These are phyloP conservation scores for Nemoura dubitans DNA, from an alignment of 2,888 invertebrate genomes.

Conservation along the genomic window DNA sequence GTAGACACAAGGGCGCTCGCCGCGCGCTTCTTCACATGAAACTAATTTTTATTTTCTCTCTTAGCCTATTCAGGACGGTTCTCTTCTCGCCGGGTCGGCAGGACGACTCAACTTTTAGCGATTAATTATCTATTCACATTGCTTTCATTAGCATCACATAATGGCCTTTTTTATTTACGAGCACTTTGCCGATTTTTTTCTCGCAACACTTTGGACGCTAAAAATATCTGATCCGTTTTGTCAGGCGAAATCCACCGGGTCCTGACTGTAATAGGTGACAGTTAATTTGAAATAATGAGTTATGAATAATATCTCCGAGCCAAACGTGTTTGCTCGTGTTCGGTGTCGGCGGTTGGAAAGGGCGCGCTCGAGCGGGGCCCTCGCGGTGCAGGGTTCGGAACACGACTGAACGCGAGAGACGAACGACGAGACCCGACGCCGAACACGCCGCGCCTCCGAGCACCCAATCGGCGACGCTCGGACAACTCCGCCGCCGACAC, in stretches of 20 bases:
- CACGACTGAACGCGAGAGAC: neutral
- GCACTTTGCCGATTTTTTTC: neutral
- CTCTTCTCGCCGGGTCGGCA: neutral
- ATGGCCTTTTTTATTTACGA: slow-evolving; percentile 4
- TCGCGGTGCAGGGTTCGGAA: neutral
- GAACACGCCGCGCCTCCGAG: neutral
- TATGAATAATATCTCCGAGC: neutral
- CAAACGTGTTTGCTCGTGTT: neutral
- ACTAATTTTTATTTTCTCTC: neutral
- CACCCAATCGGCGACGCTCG: neutral
- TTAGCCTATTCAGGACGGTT: neutral
- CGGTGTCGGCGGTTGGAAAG: neutral
- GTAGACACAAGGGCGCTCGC: neutral
- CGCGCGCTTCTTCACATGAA: neutral
- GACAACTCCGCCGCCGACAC: neutral
- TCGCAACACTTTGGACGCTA: neutral
- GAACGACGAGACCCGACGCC: neutral
- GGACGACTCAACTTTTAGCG: slow-evolving; percentile 7
- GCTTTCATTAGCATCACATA: slow-evolving; percentile 12
- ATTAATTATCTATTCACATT: slow-evolving; percentile 12
- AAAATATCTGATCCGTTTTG: neutral
- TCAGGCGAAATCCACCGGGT: neutral
- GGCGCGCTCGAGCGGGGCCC: neutral
- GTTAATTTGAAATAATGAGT: neutral
- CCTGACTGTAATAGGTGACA: neutral